Conservation (phyloP, 2,113 vertebrate genomes). For the Leucoraja erinaceus region DNA sequence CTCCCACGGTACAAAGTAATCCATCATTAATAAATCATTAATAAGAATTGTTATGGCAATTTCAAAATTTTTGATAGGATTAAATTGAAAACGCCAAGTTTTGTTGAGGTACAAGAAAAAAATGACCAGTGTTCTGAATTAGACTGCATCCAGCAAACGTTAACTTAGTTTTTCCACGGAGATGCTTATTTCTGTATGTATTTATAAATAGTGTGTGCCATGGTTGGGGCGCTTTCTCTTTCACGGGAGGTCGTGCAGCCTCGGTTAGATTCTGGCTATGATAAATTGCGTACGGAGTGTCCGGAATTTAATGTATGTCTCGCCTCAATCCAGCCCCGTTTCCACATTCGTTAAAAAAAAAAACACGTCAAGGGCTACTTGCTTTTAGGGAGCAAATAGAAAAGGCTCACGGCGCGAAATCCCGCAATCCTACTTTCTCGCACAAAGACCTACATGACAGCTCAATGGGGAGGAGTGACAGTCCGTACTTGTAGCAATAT, state of each 20-base stretch:
- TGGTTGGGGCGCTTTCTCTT: not conserved
- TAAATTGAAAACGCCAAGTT: not conserved
- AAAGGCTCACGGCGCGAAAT: not conserved
- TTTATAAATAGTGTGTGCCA: not conserved
- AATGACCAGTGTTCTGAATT: not conserved
- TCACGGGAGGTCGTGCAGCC: no score
- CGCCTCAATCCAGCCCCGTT: not conserved
- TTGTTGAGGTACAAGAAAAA: not conserved
- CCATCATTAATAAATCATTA: not conserved
- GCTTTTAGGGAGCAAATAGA: not conserved
- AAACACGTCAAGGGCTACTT: not conserved
- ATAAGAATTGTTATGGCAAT: not conserved
- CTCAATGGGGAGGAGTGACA: constrained; percentile 8
- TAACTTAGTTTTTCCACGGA: not conserved
- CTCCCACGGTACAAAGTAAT: not conserved
- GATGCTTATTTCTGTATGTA: not conserved
- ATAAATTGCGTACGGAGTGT: not conserved
- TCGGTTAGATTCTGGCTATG: not conserved
- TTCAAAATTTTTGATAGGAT: not conserved
- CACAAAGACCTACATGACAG: not conserved
- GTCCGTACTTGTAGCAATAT: not conserved
- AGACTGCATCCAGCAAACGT: not conserved
- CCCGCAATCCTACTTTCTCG: no score
- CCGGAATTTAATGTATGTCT: not conserved
- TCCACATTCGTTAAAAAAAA: not conserved